Conservation (phyloP, 2,888 invertebrate genomes). For the Mesorhabditis spiculigera region DNA sequence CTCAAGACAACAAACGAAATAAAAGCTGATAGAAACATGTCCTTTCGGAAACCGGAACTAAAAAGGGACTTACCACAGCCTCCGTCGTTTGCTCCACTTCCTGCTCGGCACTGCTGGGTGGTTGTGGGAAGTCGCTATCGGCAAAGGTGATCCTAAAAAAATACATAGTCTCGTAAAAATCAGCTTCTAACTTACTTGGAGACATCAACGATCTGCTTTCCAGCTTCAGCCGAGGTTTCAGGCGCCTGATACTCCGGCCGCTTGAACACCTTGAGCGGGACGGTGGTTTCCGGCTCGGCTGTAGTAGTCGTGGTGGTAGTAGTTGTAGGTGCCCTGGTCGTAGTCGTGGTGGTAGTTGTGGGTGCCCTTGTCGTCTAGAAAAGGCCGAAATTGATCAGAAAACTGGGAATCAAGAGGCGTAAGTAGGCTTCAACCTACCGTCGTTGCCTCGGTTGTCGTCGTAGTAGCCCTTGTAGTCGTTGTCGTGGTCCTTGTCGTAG, state of each 20-base stretch:
- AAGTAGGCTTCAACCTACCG: background rate
- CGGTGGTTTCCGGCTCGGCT: conserved; percentile 6
- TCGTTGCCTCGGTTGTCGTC: conserved; percentile 9
- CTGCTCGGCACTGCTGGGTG: background rate
- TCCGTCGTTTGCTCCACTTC: background rate
- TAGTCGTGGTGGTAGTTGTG: conserved; percentile 9
- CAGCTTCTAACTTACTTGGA: background rate
- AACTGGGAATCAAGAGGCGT: too few species aligned
- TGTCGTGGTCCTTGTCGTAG: conserved; percentile 13
- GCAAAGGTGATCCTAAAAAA: background rate
- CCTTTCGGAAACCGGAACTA: too few species aligned
- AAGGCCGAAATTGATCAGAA: too few species aligned
- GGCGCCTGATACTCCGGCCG: background rate
- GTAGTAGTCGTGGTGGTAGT: conserved; percentile 7
- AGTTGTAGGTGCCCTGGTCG: conserved; percentile 9
- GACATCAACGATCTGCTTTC: background rate
- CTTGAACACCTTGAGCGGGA: background rate
- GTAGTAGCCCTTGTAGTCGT: conserved; percentile 12
- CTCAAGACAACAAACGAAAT: background rate
- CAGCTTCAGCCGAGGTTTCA: background rate
- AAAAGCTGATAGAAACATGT: background rate
- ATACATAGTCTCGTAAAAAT: too few species aligned
- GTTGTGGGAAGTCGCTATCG: background rate
- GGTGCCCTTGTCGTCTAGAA: conserved; percentile 16
- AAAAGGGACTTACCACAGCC: background rate